phyloP scores from a whole-genome alignment of 2,888 invertebrate species.

The Nephrotoma guestfalica region DNA sequence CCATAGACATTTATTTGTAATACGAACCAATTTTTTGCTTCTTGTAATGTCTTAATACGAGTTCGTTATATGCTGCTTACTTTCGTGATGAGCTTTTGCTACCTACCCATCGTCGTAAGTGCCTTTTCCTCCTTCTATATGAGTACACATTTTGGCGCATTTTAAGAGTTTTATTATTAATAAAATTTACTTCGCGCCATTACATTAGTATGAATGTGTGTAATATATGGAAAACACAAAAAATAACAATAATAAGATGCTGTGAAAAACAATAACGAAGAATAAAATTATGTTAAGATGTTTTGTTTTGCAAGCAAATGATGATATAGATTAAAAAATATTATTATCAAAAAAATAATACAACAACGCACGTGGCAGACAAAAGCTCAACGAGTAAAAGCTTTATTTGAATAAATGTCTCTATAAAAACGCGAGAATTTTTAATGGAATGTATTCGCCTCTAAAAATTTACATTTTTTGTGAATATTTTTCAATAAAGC shows the following conservation, averaged over 20 bases:
- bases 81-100: background rate
- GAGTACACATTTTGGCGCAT: background rate
- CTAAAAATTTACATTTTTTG: too few species aligned
- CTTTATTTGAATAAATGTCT: too few species aligned
- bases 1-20: background rate
- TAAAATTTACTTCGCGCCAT: background rate
- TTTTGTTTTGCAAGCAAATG: background rate
- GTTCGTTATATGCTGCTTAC: background rate
- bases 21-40: background rate
- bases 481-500: too few species aligned
- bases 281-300: background rate
- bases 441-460: too few species aligned
- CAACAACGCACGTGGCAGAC: background rate
- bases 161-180: background rate
- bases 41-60: background rate
- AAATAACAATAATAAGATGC: background rate
- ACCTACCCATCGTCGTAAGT: background rate
- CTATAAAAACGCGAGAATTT: too few species aligned
- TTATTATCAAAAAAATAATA: background rate
- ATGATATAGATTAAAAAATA: background rate
- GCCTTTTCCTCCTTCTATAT: background rate
- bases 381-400: background rate
- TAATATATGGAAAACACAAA: background rate
- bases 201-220: background rate
- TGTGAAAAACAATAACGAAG: background rate